Conservation (phyloP, 2,113 vertebrate species). For the Colaptes auratus region DNA sequence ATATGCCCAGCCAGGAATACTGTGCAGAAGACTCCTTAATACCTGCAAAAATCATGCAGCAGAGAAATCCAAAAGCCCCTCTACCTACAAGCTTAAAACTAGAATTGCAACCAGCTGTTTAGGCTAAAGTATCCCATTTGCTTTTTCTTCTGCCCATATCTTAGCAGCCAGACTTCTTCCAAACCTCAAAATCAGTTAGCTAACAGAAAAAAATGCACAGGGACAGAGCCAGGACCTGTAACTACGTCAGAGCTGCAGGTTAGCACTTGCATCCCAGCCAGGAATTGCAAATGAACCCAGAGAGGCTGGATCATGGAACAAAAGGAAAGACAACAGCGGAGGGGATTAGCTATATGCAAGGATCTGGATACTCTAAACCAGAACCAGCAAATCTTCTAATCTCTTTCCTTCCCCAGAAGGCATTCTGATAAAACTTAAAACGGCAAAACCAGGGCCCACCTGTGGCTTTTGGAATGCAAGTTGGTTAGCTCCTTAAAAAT, state of each 20-base stretch:
- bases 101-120: accelerated
- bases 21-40: not conserved
- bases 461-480: not conserved
- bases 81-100: not conserved
- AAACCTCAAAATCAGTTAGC: not conserved
- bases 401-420: not conserved
- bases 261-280: not conserved
- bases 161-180: not conserved
- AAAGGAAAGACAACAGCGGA: accelerated
- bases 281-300: not conserved
- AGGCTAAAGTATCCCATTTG: not conserved
- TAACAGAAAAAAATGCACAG: not conserved
- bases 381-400: not conserved
- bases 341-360: not conserved
- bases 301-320: not conserved
- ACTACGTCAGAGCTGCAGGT: not conserved
- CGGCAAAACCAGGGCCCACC: not conserved
- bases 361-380: not conserved
- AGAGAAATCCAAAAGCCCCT: not conserved
- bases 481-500: not conserved
- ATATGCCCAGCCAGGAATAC: not conserved
- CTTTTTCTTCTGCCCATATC: not conserved
- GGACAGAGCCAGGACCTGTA: not conserved
- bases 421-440: not conserved
- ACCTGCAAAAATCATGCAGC: not conserved